Evolutionary conservation across 64 coral and sea anemone genomes (phyloP).

Genomic region (Montipora efflorescens): DNA sequence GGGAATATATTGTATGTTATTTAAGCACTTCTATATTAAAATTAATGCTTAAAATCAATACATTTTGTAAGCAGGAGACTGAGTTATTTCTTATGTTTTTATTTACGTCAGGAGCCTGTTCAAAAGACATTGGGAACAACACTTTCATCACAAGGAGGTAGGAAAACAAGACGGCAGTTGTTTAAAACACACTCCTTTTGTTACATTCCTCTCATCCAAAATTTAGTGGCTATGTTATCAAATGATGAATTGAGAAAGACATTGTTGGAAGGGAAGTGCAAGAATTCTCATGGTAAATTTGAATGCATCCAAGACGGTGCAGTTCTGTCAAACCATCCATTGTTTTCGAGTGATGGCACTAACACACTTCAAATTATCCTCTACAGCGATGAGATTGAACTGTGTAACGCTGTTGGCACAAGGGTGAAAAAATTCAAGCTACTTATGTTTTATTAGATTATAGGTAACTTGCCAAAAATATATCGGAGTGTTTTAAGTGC

Average conservation of each 20-base stretch:
- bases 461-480: conserved; percentile 27
- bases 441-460: conserved; percentile 62
- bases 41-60: neutral
- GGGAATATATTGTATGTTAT: too few relatives aligned
- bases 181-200: conserved; percentile 29
- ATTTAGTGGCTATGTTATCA: conserved; percentile 21
- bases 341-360: neutral
- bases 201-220: conserved; percentile 26
- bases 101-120: neutral
- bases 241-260: neutral
- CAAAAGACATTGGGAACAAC: conserved; percentile 13
- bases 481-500: conserved; percentile 26
- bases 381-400: conserved; percentile 61
- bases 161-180: neutral
- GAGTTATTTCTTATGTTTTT: neutral
- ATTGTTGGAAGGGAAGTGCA: neutral
- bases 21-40: too few relatives aligned
- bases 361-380: conserved; percentile 23
- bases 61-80: neutral
- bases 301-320: conserved; percentile 16
- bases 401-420: conserved; percentile 68
- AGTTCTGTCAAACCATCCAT: neutral
- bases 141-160: neutral
- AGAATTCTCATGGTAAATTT: neutral
- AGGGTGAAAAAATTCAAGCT: conserved; percentile 58